Base-by-base conservation (phyloP, 2,888 invertebrate species). In the Carabus problematicus region DNA sequence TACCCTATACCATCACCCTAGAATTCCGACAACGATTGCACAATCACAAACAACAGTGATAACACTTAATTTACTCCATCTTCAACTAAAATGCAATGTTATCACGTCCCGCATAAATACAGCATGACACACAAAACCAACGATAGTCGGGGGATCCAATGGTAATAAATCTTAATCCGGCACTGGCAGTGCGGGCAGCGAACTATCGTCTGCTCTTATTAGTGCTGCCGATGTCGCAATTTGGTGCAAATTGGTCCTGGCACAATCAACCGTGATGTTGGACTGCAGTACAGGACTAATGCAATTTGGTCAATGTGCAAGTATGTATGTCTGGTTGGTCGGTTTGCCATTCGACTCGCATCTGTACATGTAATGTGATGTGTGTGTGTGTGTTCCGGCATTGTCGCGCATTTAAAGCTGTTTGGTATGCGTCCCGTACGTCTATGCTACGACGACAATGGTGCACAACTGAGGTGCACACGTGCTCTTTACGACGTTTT, bases 221-320 rank as follows among this genome's bases (percentile, higher is more conserved):
- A 62, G 43, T 55, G 62, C 45, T 47, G 62, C 29, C 58, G 29
- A 69, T 62, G 69, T 69, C 69, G 62, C 69, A 69, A 62, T 69
- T 69, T 62, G 61, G 62, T 56, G 55, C 69, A 69, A 69, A 69
- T 69, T 69, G 69, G 62, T 62, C 54, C 62, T 61, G 69, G 62
- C 69, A 69, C 69, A 69, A 68, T 68, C 61, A 68, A 56, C 62
- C 69, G 62, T 69, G 69, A 69, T 69, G 69, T 61, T 47, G 58
- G 63, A 67, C 60, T 68, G 52, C 60, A 52, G 60, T 64, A 40
- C 61, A 59, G 69, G 61, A 69, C 69, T 69, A 69, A 69, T 69
- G 69, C 69, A 61, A 69, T 69, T 69, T 69, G 56, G 45, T 7
- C 42, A 14, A 16, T 47, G 47, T 61, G 39, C 9, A n/a, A 1